Evolutionary conservation across 2,113 vertebrate genomes (phyloP), one percentile per base, ranked within the genome.

Genomic region (Dasyurus viverrinus): DNA sequence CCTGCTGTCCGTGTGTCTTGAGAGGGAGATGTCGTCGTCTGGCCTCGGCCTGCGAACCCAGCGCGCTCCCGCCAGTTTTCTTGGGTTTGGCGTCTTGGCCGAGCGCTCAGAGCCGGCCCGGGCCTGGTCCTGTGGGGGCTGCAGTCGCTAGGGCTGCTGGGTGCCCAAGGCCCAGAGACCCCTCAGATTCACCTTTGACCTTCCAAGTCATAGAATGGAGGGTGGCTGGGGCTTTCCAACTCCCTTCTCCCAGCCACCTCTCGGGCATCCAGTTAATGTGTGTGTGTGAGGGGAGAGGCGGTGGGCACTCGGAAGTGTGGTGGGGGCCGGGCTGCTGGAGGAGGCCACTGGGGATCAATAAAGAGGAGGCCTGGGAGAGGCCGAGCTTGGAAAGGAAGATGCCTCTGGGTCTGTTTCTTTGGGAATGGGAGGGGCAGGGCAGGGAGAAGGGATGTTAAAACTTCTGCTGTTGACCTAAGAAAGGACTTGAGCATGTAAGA

Each of bases 121-220:
- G 8, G 19, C 30, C 12, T 23, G 0, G 1, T 23, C 47, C 30
- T 2, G 0, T 7, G n/a, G 57, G 27, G 26, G 27, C 57, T 11
- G 0, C 27, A 57, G 1, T 19, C 53, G 19, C 53, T 22, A 54
- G 53, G 54, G 54, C 54, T 54, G 11, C 54, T 24, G 19, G 54
- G 22, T 16, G 54, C 2, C 11, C 11, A 14, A 36, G 57, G 57
- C 57, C 0, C 57, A 36, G 57, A 68, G 14, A 16, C 27, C 12
- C 27, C 27, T 36, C 57, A 11, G 54, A 2, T 9, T 4, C 26
- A 60, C 8, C 54, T 30, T 60, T 11, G 11, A 11, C 27, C 26
- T 57, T 57, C 55, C 10, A 57, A 57, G 55, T 27, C 8, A 57
- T 2, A 3, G 30, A 10, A 60, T 36, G 30, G 11, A 68, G 36